Percentiles rank a stretch among this genome's conserved stretches.
Conservation (phyloP, 2,888 invertebrate genomes). For the Drosophila neonasuta region DNA sequence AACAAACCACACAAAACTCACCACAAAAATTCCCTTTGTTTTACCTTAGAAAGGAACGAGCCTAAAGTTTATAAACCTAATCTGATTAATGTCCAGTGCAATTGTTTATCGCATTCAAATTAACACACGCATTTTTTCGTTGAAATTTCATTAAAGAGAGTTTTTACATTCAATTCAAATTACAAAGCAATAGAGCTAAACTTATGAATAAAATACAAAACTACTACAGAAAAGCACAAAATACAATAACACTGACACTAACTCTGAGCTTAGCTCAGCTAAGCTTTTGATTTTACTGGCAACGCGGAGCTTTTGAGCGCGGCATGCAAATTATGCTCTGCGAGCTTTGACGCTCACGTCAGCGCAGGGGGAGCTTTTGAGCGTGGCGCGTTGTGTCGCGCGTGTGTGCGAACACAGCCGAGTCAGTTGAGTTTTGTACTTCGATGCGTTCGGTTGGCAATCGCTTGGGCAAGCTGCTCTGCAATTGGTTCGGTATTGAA, state of each 20-base stretch:
- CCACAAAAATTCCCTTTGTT: conserved; percentile 5
- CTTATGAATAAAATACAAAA: conserved; percentile 74
- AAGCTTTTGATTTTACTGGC: conserved; percentile 4
- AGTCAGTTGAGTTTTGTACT: conserved; percentile 75
- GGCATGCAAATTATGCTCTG: conserved; percentile 36
- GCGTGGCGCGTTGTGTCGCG: conserved; percentile 29
- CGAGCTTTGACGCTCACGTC: conserved; percentile 20
- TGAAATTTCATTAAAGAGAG: conserved; percentile 32
- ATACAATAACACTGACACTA: neutral
- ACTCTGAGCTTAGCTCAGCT: neutral
- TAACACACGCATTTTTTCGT: conserved; percentile 19
- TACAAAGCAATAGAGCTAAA: conserved; percentile 63
- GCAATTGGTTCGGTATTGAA: conserved; percentile 30
- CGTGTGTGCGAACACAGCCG: conserved; percentile 16
- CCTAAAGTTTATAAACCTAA: neutral
- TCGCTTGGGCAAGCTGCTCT: conserved; percentile 35
- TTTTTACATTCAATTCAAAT: conserved; percentile 31
- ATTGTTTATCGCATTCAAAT: conserved; percentile 42
- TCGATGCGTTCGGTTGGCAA: conserved; percentile 75
- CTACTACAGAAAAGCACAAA: conserved; percentile 35
- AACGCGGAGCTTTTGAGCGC: conserved; percentile 11
- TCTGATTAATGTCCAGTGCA: conserved; percentile 44
- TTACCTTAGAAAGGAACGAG: neutral
- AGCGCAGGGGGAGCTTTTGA: conserved; percentile 39
- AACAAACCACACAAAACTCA: conserved; percentile 2